phyloP scores from a whole-genome alignment of 1,140 invertebrate genomes.

The silkworm (Bombyx mori) region ASM3026992v2 NC_085118.1:5976501-5977000 shows the following conservation, averaged over 20 bases:
- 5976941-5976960: constrained; percentile 18
- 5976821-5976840: constrained; percentile 32
- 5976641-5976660: too few species aligned
- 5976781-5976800: constrained; percentile 55
- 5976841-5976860: constrained; percentile 40
- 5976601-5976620: too few species aligned
- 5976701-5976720: not conserved
- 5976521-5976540: too few species aligned
- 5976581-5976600: too few species aligned
- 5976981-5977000: not conserved
- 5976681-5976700: too few species aligned
- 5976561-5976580: too few species aligned
- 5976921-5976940: constrained; percentile 48
- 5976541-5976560: too few species aligned
- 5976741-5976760: constrained; percentile 49
- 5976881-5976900: constrained; percentile 47
- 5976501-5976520: too few species aligned
- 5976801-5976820: constrained; percentile 55
- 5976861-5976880: constrained; percentile 53
- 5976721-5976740: constrained; percentile 15
- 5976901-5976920: constrained; percentile 23
- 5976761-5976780: constrained; percentile 37
- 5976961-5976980: constrained; percentile 7
- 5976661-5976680: too few species aligned
- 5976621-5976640: too few species aligned